These are phyloP conservation scores for Apotomis betuletana DNA, from an alignment of 2,888 invertebrate species.

Conservation along the genomic window DNA sequence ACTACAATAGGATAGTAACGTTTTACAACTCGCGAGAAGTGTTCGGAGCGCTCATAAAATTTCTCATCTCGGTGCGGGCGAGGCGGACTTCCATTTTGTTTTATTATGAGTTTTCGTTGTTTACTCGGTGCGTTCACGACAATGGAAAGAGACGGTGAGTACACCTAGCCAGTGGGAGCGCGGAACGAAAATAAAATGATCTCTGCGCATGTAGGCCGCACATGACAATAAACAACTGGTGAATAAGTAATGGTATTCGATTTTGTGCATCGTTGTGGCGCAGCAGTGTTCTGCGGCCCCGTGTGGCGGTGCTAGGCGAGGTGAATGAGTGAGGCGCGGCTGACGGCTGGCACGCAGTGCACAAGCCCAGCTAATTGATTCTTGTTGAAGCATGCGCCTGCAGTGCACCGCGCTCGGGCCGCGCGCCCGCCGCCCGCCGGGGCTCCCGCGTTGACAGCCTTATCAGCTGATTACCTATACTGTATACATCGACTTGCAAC, in stretches of 20 bases:
- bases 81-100: constrained; percentile 82
- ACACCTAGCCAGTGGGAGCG: constrained; percentile 54
- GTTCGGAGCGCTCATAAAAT: constrained; percentile 73
- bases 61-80: constrained; percentile 75
- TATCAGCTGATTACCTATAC: constrained; percentile 79
- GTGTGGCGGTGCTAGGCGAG: constrained; percentile 48
- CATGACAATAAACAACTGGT: constrained; percentile 77
- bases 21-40: constrained; percentile 78
- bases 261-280: constrained; percentile 73
- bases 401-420: constrained; percentile 56
- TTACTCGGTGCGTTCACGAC: constrained; percentile 75
- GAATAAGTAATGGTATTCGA: constrained; percentile 78
- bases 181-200: constrained; percentile 55
- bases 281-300: constrained; percentile 55
- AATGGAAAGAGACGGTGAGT: constrained; percentile 81
- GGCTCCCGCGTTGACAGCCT: constrained; percentile 50
- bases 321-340: constrained; percentile 41
- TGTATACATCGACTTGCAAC: constrained; percentile 53
- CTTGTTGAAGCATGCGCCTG: constrained; percentile 70
- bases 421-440: constrained; percentile 47
- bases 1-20: constrained; percentile 83
- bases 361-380: constrained; percentile 68
- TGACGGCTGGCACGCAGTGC: constrained; percentile 42
- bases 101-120: constrained; percentile 80
- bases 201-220: constrained; percentile 78